Conservation (phyloP, 2,113 vertebrate species). For the Daubentonia madagascariensis region DNA sequence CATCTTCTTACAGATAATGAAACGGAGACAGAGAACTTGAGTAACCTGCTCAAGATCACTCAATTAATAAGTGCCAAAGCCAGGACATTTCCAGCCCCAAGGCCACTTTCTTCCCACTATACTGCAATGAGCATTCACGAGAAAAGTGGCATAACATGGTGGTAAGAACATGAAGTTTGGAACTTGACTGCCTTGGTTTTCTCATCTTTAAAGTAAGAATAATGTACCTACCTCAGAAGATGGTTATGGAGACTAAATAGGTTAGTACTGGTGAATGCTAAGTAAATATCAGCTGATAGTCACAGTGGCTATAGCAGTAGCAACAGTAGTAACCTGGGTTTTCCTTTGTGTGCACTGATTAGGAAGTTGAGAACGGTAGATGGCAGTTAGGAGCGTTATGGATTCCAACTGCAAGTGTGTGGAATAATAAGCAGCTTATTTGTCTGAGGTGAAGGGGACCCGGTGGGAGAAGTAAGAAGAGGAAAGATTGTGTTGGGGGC, state of each 20-base stretch:
- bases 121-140: not conserved
- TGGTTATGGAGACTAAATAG: not conserved
- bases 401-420: not conserved
- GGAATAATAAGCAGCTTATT: not conserved
- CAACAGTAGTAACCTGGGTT: not conserved
- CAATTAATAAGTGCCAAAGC: not conserved
- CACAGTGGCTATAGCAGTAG: not conserved
- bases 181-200: not conserved
- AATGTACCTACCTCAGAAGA: not conserved
- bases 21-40: not conserved
- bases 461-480: not conserved
- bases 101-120: not conserved
- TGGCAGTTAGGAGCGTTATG: not conserved
- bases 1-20: not conserved
- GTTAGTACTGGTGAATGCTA: not conserved
- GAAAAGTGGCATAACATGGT: not conserved
- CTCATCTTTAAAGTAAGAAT: not conserved
- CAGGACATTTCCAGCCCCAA: not conserved
- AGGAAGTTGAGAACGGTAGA: not conserved
- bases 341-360: not conserved
- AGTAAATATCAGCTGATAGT: not conserved
- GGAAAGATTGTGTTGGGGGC: not conserved
- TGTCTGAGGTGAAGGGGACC: not conserved
- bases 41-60: not conserved
- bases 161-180: not conserved